Base-by-base conservation (phyloP, 1,140 invertebrate genomes). In the Rhagoletis zephyria region DNA sequence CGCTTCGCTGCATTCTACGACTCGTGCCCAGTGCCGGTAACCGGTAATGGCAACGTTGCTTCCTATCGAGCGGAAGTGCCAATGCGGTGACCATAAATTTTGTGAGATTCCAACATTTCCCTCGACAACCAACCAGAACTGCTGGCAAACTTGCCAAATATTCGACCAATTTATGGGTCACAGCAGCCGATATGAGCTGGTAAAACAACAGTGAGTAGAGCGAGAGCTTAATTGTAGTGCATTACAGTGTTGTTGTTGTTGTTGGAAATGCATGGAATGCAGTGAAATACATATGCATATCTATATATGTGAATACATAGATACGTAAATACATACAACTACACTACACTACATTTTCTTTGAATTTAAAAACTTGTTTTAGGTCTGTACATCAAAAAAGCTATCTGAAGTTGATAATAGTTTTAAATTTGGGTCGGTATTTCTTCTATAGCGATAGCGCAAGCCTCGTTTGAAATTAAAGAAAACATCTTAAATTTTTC, bases 41-140 rank as follows among this genome's bases (percentile, higher is more conserved):
- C n/a, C 74, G 74, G 48, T 81, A 81, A 81, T 81, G 74, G 48
- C 4, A 81, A 19, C 48, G 14, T 56, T 7, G 48, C n/a, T 81
- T 81, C 74, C 74, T 81, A 81, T 81, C 74, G 48, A 81, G 48
- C 74, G 74, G 74, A 81, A 81, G 74, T 81, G 74, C 74, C 74
- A 19, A 81, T 81, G 74, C 74, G 74, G 74, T 81, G 48, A 42
- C 45, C 42, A 59, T 81, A 81, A 81, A 81, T 81, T 81, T 81
- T 56, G 74, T 81, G 48, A 42, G 42, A 56, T 56, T 81, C 48
- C 16, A 2, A 30, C 19, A 48, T 45, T 45, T 51, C 12, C 4
- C 48, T 19, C 7, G 16, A 4, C 6, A 56, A 81, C 74, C 19
- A 81, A 56, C 74, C 30, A 59, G 3, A 56, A 81, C 45, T n/a